Evolutionary conservation across 2,888 invertebrate genomes (phyloP).

Genomic region (Ophion costatus): DNA sequence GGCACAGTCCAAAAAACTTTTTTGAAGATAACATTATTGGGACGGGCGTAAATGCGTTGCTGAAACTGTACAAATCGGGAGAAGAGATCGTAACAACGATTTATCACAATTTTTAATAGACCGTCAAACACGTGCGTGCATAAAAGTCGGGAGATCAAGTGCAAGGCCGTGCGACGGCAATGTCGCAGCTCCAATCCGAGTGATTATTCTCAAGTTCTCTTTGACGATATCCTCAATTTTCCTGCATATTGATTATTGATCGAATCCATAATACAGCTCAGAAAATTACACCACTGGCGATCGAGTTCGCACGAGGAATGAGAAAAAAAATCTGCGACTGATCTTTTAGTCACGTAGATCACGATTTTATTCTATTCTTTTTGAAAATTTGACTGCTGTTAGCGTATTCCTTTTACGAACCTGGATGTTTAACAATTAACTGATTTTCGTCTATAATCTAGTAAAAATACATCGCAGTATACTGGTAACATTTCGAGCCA

Average conservation of each 20-base stretch:
- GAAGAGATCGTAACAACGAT: background rate
- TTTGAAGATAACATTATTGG: background rate
- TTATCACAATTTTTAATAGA: constrained; percentile 8
- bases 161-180: constrained; percentile 31
- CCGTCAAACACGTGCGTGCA: background rate
- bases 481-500: too few species aligned
- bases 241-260: background rate
- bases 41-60: background rate
- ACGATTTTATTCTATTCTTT: too few species aligned
- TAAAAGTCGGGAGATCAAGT: background rate
- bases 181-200: constrained; percentile 1
- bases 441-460: too few species aligned
- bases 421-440: too few species aligned
- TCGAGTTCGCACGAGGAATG: background rate
- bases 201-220: constrained; percentile 4
- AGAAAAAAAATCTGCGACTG: background rate
- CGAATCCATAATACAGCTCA: background rate
- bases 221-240: constrained; percentile 7
- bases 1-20: background rate
- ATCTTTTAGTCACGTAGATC: too few species aligned
- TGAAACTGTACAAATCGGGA: background rate
- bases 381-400: too few species aligned
- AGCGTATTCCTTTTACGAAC: too few species aligned
- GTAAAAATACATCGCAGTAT: too few species aligned
- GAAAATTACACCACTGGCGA: background rate